Evolutionary conservation across 2,888 invertebrate genomes (phyloP).

Genomic region (Azorinus chamasolen): DNA sequence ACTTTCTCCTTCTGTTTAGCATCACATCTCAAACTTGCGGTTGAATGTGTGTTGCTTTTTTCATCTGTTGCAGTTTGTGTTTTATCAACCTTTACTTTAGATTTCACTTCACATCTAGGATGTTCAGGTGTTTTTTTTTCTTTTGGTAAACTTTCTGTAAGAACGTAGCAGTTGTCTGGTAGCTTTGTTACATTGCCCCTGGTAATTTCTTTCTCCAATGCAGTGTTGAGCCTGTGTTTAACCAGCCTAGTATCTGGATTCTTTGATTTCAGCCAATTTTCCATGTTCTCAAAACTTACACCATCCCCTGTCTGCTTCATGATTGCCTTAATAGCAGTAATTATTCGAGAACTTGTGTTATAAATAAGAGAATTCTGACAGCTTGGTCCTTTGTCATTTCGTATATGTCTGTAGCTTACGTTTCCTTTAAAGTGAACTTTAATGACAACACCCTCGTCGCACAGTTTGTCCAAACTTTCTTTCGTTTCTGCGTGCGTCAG

Average conservation of each 20-base stretch:
- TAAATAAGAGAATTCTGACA: conserved; percentile 6
- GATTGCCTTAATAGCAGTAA: conserved; percentile 69
- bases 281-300: conserved; percentile 77
- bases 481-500: conserved; percentile 89
- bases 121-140: conserved; percentile 39
- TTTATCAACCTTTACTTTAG: not conserved
- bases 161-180: conserved; percentile 76
- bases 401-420: conserved; percentile 93
- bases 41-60: conserved; percentile 88
- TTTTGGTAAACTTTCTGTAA: conserved; percentile 82
- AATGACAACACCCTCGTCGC: conserved; percentile 91
- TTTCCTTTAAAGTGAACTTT: conserved; percentile 95
- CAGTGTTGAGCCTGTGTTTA: conserved; percentile 88
- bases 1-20: conserved; percentile 90
- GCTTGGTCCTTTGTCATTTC: conserved; percentile 9
- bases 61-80: conserved; percentile 84
- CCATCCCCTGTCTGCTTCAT: conserved; percentile 66
- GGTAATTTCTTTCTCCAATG: conserved; percentile 91
- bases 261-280: conserved; percentile 76
- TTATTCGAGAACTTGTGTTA: conserved; percentile 69
- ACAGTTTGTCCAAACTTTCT: conserved; percentile 91
- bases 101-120: conserved; percentile 26
- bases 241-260: conserved; percentile 75
- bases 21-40: not conserved
- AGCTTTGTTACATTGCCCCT: conserved; percentile 90